Percentiles rank a stretch among this genome's conserved stretches.
phyloP scores from a whole-genome alignment of 2,797 vertebrate species.

The Phoebastria nigripes region DNA sequence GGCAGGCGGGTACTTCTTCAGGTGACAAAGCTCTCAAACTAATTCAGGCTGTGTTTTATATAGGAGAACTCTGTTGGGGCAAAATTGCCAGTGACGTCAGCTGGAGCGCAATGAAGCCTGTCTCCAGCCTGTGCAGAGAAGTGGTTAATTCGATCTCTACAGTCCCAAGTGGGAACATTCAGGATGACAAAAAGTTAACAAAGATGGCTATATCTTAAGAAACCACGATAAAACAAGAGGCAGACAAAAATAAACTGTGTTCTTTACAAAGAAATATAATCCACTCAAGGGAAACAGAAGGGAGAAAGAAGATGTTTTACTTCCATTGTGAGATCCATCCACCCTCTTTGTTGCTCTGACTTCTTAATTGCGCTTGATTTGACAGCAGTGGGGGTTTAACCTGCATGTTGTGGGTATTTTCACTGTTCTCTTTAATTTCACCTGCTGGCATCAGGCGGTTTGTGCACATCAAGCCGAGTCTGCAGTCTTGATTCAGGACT shows the following conservation, averaged over 20 bases:
- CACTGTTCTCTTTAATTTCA: slow-evolving; percentile 1
- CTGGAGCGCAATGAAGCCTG: not conserved
- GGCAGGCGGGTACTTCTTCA: not conserved
- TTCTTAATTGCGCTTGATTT: slow-evolving; percentile 42
- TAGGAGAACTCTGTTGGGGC: not conserved
- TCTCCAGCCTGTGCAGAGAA: not conserved
- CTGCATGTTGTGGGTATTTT: not conserved
- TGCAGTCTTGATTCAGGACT: not conserved
- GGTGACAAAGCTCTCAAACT: not conserved
- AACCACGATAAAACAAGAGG: not conserved
- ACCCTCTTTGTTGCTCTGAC: not conserved
- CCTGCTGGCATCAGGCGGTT: not conserved
- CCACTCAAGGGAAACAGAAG: not conserved
- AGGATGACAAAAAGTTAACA: slow-evolving; percentile 44
- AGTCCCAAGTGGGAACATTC: not conserved
- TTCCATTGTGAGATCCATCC: not conserved
- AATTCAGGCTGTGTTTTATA: not conserved
- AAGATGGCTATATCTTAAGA: slow-evolving; percentile 21
- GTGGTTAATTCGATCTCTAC: not conserved
- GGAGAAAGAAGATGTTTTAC: not conserved
- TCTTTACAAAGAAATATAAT: not conserved
- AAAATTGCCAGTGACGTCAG: not conserved
- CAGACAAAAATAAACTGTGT: not conserved
- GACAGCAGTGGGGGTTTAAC: slow-evolving; percentile 24
- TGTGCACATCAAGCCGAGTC: not conserved